Evolutionary conservation across 1,140 invertebrate species (phyloP), one percentile per base, ranked within the genome.

Genomic region (Microplitis demolitor): DNA sequence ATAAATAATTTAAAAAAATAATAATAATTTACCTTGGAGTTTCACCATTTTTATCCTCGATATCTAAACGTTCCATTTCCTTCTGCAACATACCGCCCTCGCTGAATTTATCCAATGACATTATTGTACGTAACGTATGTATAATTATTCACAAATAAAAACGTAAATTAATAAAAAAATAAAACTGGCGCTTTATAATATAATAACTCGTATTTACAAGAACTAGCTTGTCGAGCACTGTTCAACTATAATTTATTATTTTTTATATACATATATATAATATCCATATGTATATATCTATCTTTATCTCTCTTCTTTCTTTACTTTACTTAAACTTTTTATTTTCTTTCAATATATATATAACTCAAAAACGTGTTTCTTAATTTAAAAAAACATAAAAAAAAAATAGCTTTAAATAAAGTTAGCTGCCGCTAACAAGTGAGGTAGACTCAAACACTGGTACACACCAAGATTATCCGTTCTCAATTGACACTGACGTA

Each of bases 31-130:
- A 86, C 85, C 85, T 87, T 70, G 76, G 72, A 62, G 78, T 78
- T 56, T 87, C 84, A 67, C 82, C 83, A 68, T 85, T 86, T 73
- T 86, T 86, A 37, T 87, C 86, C 39, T 87, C 86, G 63, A 85
- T 82, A 67, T 87, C 84, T 76, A 86, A 74, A 54, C 82, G 80
- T 51, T 87, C 84, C 80, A 87, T 84, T 68, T 87, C 86, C 77
- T 87, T 87, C 61, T 83, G 82, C 34, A 85, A 77, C 63, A 63
- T 51, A 34, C 78, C 74, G 66, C 74, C 71, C 73, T 85, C 82
- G 58, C 69, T 72, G 71, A 83, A 86, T 75, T 86, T 86, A 79
- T 87, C 86, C 84, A 87, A 74, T 24, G 84, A 85, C 83, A 86
- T 85, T 50, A 33, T 73, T 50, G 6, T 39, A 45, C n/a, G n/a